Base-by-base conservation (phyloP, 1,140 invertebrate genomes). In the Trichonephila clavata region DNA sequence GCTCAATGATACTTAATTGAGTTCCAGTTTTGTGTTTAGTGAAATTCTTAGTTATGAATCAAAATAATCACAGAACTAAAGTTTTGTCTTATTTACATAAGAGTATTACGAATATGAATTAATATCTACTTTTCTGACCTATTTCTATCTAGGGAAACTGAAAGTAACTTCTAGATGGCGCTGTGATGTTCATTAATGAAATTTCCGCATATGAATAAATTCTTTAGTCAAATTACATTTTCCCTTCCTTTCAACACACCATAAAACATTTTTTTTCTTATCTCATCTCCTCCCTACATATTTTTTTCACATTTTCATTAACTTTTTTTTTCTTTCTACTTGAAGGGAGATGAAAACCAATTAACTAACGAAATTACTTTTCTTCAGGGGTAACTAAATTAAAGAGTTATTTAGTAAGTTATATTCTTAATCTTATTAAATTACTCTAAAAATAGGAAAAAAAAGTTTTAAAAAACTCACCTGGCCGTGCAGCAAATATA, bases 281-380 rank as follows among this genome's bases (percentile, higher is more conserved):
- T 63, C 50, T 50, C 13, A 68, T 77, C 71, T 77, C 71, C 71
- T 32, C 71, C 71, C 27, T 14, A 77, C 71, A 77, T 32, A 68
- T 77, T 77, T 77, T 77, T 77, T 77, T 10, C 71, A 27, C 27
- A 14, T 32, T 16, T 77, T 77, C 71, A 77, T 77, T 77, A 77
- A 77, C 71, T 39, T 77, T 77, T 39, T 32, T 39, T 77, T 77
- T 39, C 71, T 20, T 7, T 5, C 3, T 32, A 39, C 27, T 32
- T 83, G n/a, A 83, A 83, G 81, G 8, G 20, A 59, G 71, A 77
- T 77, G 43, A 83, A 83, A 83, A 83, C 81, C 81, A 83, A 83
- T 83, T 83, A 83, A 83, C 81, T 83, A 83, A 83, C 81, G 81
- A 83, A 83, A 83, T 83, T 83, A 83, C 81, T 83, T 83, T 83